phyloP scores from a whole-genome alignment of 1,140 invertebrate species.

The Drosophila repletoides region DNA sequence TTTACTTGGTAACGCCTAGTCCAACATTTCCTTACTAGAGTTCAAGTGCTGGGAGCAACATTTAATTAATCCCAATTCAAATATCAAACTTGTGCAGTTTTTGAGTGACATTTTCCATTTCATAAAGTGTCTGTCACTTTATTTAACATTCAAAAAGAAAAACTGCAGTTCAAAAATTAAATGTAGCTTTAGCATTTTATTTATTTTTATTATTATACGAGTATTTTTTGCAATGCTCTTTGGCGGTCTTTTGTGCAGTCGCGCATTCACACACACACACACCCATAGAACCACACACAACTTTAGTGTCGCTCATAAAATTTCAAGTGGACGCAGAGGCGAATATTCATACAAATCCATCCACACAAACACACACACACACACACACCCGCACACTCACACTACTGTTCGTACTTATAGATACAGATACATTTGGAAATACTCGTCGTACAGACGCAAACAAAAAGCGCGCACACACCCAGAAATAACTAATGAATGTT shows the following conservation, averaged over 20 bases:
- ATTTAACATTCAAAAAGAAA: neutral
- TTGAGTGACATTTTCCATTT: no score
- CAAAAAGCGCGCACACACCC: conserved; percentile 25
- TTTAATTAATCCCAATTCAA: no score
- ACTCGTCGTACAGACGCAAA: no score
- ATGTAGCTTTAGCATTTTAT: neutral
- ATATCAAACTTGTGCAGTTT: no score
- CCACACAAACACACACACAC: conserved; percentile 22
- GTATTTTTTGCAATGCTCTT: conserved; percentile 47
- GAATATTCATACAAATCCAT: conserved; percentile 40
- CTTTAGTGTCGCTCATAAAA: conserved; percentile 68
- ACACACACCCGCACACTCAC: conserved; percentile 20
- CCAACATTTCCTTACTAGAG: no score
- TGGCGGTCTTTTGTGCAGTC: conserved; percentile 51
- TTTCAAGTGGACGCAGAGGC: conserved; percentile 50
- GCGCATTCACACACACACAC: conserved; percentile 26
- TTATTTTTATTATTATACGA: conserved; percentile 13
- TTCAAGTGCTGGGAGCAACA: no score
- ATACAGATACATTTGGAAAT: conserved; percentile 17
- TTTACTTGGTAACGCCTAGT: no score
- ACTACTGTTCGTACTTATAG: conserved; percentile 14
- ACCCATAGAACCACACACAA: conserved; percentile 47
- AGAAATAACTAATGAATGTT: conserved; percentile 57
- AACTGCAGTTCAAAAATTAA: neutral
- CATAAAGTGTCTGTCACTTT: no score